phyloP scores from a whole-genome alignment of 2,113 vertebrate species.

The Fukomys damarensis region DNA sequence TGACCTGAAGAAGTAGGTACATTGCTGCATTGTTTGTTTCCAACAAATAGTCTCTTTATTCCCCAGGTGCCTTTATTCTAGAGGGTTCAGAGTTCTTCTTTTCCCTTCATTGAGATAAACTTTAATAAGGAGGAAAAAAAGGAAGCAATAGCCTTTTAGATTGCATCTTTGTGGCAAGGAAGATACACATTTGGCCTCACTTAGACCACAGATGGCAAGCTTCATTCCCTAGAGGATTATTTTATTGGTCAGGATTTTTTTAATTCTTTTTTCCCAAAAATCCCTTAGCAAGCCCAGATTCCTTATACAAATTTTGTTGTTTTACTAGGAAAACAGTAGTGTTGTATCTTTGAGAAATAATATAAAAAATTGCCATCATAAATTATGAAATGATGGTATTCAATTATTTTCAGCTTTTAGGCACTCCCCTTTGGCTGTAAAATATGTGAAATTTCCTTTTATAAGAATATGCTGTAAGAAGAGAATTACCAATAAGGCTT shows the following conservation, averaged over 20 bases:
- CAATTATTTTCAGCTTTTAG: background rate
- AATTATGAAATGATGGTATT: background rate
- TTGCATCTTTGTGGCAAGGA: too few relatives aligned
- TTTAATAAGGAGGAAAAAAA: background rate
- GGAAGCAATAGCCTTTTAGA: background rate
- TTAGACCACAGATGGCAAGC: too few relatives aligned
- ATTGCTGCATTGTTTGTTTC: background rate
- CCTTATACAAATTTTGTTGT: background rate
- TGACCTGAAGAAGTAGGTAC: background rate
- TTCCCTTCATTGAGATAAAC: background rate
- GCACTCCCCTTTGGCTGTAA: background rate
- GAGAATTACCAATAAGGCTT: background rate
- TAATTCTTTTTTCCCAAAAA: background rate
- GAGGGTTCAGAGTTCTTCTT: background rate
- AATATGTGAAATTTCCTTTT: background rate
- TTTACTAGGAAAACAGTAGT: constrained; percentile 4
- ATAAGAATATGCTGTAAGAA: background rate
- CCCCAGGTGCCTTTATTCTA: background rate
- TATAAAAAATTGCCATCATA: background rate
- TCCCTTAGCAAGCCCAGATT: background rate
- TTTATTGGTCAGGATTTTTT: background rate
- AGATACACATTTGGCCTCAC: too few relatives aligned
- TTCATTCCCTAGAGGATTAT: background rate
- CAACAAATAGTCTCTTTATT: background rate
- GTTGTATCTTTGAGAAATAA: background rate